Percentiles rank a stretch among this genome's conserved stretches.
These are phyloP conservation scores for Hozukius guyotensis DNA, from an alignment of 2,797 vertebrate species.

Conservation along the genomic window DNA sequence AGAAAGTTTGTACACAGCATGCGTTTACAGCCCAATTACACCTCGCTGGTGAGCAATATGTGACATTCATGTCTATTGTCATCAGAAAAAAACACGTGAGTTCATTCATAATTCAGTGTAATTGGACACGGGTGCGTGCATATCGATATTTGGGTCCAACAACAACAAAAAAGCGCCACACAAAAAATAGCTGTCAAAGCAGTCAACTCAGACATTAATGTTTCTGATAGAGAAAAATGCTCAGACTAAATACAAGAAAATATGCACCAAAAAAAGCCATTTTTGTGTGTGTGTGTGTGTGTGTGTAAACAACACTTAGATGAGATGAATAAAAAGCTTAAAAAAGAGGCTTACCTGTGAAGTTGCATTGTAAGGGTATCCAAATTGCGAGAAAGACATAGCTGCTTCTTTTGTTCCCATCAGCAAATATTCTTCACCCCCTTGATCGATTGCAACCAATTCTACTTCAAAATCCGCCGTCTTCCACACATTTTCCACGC, in stretches of 20 bases:
- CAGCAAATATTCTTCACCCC: slow-evolving; percentile 90
- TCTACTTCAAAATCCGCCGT: slow-evolving; percentile 90
- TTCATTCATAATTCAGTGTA: slow-evolving; percentile 88
- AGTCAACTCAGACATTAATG: slow-evolving; percentile 17
- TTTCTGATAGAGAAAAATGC: slow-evolving; percentile 21
- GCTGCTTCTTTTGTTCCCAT: slow-evolving; percentile 92
- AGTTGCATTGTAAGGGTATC: slow-evolving; percentile 95
- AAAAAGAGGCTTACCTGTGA: slow-evolving; percentile 91
- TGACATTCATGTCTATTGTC: slow-evolving; percentile 82
- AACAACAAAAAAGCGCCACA: slow-evolving; percentile 62
- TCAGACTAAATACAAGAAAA: slow-evolving; percentile 35
- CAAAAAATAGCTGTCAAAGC: slow-evolving; percentile 57
- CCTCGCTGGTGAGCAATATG: slow-evolving; percentile 64
- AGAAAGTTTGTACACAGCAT: slow-evolving; percentile 57
- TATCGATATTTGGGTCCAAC: slow-evolving; percentile 74
- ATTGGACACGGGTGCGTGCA: slow-evolving; percentile 75
- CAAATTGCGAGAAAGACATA: slow-evolving; percentile 99
- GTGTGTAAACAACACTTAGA: slow-evolving; percentile 10
- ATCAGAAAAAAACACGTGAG: slow-evolving; percentile 85
- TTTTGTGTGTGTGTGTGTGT: background rate
- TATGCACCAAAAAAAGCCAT: background rate
- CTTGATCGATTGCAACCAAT: slow-evolving; percentile 91
- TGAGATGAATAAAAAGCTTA: slow-evolving; percentile 39
- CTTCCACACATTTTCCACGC: slow-evolving; percentile 89
- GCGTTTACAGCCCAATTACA: slow-evolving; percentile 63